Percentiles rank a stretch among this genome's conserved stretches.
Conservation (phyloP, 2,888 invertebrate genomes). For the Coenonympha arcania region DNA sequence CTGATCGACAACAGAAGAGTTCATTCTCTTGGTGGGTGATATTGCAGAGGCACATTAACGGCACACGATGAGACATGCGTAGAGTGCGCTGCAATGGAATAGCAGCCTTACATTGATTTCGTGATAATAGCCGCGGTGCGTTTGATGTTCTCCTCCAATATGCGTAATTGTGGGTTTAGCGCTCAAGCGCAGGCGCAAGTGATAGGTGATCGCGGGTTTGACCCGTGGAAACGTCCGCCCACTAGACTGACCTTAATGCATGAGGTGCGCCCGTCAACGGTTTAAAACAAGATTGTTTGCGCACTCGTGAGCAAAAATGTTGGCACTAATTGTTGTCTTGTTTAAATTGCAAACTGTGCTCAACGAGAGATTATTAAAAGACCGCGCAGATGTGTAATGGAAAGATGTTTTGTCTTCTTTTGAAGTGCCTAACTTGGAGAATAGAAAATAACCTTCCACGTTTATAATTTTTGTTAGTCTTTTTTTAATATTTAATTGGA, state of each 20-base stretch:
- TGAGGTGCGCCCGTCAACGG: slow-evolving; percentile 26
- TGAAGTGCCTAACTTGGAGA: background rate
- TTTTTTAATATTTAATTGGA: too few species aligned
- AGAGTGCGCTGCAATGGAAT: too few species aligned
- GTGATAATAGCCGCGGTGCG: slow-evolving; percentile 56
- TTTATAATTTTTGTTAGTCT: background rate
- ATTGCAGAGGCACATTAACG: too few species aligned
- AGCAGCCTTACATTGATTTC: slow-evolving; percentile 62
- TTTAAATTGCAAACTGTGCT: slow-evolving; percentile 9
- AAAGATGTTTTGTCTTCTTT: background rate
- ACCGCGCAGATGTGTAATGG: background rate
- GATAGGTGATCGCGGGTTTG: slow-evolving; percentile 28
- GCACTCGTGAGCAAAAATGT: slow-evolving; percentile 17
- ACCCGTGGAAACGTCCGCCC: slow-evolving; percentile 29
- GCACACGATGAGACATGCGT: too few species aligned
- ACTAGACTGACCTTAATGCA: slow-evolving; percentile 30
- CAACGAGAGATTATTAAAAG: background rate
- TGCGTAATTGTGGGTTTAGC: slow-evolving; percentile 71
- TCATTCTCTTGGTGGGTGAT: too few species aligned
- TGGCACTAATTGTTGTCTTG: slow-evolving; percentile 10
- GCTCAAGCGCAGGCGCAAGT: slow-evolving; percentile 42
- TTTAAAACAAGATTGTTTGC: slow-evolving; percentile 26
- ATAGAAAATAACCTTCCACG: background rate
- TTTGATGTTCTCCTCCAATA: slow-evolving; percentile 69
- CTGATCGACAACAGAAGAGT: too few species aligned